Conservation (phyloP, 2,888 invertebrate species). For the Punctoribates punctum region DNA sequence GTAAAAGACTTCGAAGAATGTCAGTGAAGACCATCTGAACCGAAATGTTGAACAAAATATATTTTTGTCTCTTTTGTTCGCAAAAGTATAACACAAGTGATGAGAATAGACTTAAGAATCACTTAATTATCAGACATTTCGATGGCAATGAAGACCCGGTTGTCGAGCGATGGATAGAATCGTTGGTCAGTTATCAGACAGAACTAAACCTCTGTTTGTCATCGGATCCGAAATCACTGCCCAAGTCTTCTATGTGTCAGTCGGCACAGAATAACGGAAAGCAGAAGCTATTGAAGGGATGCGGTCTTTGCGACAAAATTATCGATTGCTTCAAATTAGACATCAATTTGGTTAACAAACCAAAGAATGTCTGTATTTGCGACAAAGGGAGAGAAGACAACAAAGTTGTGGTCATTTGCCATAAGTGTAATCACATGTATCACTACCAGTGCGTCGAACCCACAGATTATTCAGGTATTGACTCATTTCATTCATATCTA, state of each 20-base stretch:
- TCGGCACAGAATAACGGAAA: background rate
- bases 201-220: background rate
- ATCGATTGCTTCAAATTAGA: background rate
- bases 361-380: background rate
- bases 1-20: too few relatives aligned
- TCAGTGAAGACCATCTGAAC: too few relatives aligned
- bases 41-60: background rate
- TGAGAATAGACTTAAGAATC: background rate
- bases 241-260: background rate
- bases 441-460: conserved; percentile 22
- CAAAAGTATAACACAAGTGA: background rate
- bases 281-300: background rate
- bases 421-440: background rate
- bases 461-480: background rate
- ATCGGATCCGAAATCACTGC: background rate
- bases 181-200: background rate
- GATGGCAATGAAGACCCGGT: background rate
- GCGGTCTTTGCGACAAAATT: conserved; percentile 2
- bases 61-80: conserved; percentile 6
- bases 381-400: background rate
- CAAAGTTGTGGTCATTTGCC: background rate
- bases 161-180: background rate
- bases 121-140: background rate
- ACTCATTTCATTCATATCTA: background rate
- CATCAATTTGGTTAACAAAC: background rate